These are phyloP conservation scores for Enhydra lutris DNA, from an alignment of 2,113 vertebrate species.

Conservation along the genomic window DNA sequence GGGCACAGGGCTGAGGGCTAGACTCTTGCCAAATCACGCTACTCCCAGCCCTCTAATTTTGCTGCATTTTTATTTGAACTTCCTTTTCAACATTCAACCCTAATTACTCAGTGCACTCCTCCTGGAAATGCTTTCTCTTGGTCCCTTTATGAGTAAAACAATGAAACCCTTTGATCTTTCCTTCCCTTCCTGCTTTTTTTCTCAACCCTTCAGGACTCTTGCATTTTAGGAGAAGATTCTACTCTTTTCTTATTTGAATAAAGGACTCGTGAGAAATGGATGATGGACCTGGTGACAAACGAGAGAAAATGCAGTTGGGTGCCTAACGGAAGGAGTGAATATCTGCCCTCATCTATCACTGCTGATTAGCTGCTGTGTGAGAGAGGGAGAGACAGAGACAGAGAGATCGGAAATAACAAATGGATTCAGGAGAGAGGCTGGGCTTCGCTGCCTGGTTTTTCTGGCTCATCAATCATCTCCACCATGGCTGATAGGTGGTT, in stretches of 20 bases:
- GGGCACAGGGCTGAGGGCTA: not conserved
- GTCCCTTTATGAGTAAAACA: not conserved
- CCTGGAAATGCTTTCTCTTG: not conserved
- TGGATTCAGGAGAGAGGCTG: conserved; percentile 44
- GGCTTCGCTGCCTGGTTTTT: conserved; percentile 41
- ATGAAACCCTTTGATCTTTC: not conserved
- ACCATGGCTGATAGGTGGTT: conserved; percentile 54
- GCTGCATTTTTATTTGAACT: conserved; percentile 52
- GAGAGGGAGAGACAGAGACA: conserved; percentile 65
- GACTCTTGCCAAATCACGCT: not conserved
- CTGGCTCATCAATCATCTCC: conserved; percentile 64
- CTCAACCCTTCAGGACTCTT: not conserved
- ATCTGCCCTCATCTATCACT: conserved; percentile 73
- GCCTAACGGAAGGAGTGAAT: conserved; percentile 49
- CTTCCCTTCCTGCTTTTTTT: conserved; percentile 12
- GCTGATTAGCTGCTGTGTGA: conserved; percentile 66
- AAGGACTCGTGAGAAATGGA: conserved; percentile 48
- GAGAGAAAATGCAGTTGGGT: conserved; percentile 61
- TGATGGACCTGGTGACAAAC: conserved; percentile 61
- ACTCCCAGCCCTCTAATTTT: not conserved
- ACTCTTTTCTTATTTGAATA: not conserved
- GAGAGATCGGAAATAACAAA: conserved; percentile 69
- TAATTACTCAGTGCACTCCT: not conserved
- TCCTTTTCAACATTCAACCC: conserved; percentile 16
- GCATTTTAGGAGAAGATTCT: not conserved